Conservation (phyloP, 2,888 invertebrate species). For the Meta bourneti region DNA sequence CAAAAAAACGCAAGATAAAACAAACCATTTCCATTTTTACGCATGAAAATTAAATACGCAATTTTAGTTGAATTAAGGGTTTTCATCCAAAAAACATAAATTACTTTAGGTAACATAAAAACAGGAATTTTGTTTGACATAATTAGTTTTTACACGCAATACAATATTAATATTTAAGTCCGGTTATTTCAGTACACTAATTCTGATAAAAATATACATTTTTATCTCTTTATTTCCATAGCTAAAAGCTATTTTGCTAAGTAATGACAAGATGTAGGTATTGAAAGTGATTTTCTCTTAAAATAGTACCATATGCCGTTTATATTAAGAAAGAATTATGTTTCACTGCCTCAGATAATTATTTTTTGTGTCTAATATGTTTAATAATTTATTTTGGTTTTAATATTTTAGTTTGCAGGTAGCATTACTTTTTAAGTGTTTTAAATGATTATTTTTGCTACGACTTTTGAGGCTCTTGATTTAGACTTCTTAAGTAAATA, state of each 20-base stretch:
- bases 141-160: conserved; percentile 27
- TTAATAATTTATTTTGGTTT: too few relatives aligned
- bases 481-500: too few relatives aligned
- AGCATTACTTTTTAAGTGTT: too few relatives aligned
- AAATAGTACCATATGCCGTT: not conserved
- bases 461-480: too few relatives aligned
- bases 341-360: too few relatives aligned
- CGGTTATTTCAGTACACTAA: not conserved
- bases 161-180: conserved; percentile 13
- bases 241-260: not conserved
- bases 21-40: not conserved
- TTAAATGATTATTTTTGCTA: too few relatives aligned
- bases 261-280: not conserved
- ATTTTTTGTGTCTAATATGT: too few relatives aligned
- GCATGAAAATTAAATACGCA: not conserved
- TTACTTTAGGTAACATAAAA: not conserved
- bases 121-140: not conserved
- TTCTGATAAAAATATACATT: not conserved
- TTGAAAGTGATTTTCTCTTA: not conserved
- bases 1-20: not conserved
- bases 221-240: not conserved
- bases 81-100: not conserved
- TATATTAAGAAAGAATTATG: not conserved
- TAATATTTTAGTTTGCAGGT: too few relatives aligned
- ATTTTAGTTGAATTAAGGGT: conserved; percentile 7